Percentiles rank a stretch among this genome's conserved stretches.
These are phyloP conservation scores for Zygaena filipendulae DNA, from an alignment of 2,888 invertebrate genomes.

Conservation along the genomic window DNA sequence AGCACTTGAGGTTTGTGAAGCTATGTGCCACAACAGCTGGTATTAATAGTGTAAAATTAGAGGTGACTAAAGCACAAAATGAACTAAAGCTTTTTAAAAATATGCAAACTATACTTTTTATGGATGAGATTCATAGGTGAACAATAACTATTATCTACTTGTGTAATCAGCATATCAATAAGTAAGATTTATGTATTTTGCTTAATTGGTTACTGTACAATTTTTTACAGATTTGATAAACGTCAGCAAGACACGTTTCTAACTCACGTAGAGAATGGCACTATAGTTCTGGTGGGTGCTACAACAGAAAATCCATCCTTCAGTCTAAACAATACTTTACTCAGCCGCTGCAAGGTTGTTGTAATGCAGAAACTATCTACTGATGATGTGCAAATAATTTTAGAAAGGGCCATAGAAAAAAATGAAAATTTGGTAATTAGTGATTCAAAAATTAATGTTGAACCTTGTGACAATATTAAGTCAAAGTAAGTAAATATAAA, in stretches of 20 bases:
- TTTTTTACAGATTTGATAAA: constrained; percentile 75
- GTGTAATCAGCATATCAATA: too few species aligned
- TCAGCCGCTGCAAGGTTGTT: constrained; percentile 82
- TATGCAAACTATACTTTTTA: constrained; percentile 79
- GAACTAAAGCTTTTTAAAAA: constrained; percentile 77
- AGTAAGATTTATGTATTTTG: constrained; percentile 8
- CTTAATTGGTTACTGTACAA: not conserved
- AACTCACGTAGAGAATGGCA: constrained; percentile 83
- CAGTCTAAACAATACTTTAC: constrained; percentile 80
- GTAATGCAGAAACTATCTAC: constrained; percentile 76
- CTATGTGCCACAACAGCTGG: constrained; percentile 82
- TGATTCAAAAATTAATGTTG: too few species aligned
- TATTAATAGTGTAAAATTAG: constrained; percentile 81
- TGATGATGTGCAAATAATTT: constrained; percentile 69
- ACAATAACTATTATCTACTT: too few species aligned
- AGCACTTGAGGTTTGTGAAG: constrained; percentile 73
- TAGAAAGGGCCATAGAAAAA: constrained; percentile 65
- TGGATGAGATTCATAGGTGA: constrained; percentile 87
- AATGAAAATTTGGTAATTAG: too few species aligned
- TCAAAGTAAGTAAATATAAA: too few species aligned
- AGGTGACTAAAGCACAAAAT: constrained; percentile 76
- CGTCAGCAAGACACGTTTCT: constrained; percentile 85
- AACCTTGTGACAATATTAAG: constrained; percentile 18
- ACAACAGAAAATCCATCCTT: constrained; percentile 93
- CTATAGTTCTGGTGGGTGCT: constrained; percentile 81